Evolutionary conservation across 2,888 invertebrate species (phyloP).

Genomic region (Melanophora roralis): DNA sequence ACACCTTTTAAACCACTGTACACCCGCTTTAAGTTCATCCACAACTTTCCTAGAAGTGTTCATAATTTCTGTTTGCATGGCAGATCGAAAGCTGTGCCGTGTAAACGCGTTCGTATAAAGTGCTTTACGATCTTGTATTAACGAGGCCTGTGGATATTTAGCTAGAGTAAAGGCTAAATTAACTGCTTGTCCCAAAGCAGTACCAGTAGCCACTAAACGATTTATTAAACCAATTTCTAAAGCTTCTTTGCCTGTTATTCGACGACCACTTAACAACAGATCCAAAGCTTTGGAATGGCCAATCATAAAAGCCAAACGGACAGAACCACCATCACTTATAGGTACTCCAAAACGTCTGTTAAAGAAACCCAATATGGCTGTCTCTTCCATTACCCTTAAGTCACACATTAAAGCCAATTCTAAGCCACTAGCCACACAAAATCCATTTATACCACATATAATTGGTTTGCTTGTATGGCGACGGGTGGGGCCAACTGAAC

Average conservation of each 20-base stretch:
- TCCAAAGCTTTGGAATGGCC: slow-evolving; percentile 92
- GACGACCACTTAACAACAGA: slow-evolving; percentile 89
- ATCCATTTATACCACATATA: slow-evolving; percentile 92
- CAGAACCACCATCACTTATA: slow-evolving; percentile 88
- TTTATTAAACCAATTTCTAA: slow-evolving; percentile 88
- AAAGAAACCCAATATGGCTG: slow-evolving; percentile 87
- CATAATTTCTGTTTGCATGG: slow-evolving; percentile 80
- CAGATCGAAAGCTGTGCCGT: slow-evolving; percentile 81
- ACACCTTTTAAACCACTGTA: slow-evolving; percentile 84
- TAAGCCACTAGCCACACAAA: slow-evolving; percentile 92
- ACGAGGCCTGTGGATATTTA: slow-evolving; percentile 85
- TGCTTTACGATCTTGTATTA: slow-evolving; percentile 76
- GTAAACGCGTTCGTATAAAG: slow-evolving; percentile 82
- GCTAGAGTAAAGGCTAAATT: slow-evolving; percentile 85
- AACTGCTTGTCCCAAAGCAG: slow-evolving; percentile 88
- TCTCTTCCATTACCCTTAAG: slow-evolving; percentile 90
- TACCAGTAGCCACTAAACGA: slow-evolving; percentile 88
- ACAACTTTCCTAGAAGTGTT: slow-evolving; percentile 81
- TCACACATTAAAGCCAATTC: slow-evolving; percentile 96
- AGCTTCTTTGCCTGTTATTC: slow-evolving; percentile 87
- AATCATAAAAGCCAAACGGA: slow-evolving; percentile 88
- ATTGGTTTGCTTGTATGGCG: slow-evolving; percentile 89
- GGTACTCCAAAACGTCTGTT: slow-evolving; percentile 93
- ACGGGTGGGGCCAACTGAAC: slow-evolving; percentile 81
- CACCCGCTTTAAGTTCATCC: slow-evolving; percentile 82